phyloP scores from a whole-genome alignment of 2,113 vertebrate species.

The Nycticorax nycticorax region DNA sequence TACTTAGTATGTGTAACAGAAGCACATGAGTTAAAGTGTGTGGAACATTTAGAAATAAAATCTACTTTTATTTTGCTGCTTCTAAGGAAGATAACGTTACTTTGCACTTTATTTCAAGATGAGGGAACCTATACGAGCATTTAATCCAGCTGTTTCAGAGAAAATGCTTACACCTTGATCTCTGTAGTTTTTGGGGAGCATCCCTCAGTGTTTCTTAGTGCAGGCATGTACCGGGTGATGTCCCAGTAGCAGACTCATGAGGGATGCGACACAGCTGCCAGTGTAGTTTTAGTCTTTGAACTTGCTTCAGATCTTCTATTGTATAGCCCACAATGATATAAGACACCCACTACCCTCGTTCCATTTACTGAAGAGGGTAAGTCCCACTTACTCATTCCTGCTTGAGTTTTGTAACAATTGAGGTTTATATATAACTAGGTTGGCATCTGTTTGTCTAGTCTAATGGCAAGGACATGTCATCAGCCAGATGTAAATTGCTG shows the following conservation, averaged over 20 bases:
- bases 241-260: neutral
- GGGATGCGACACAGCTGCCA: neutral
- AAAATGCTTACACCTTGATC: neutral
- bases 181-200: neutral
- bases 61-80: neutral
- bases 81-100: neutral
- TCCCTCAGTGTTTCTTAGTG: neutral
- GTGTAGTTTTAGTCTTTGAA: neutral
- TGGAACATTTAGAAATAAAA: neutral
- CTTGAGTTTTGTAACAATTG: neutral
- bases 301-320: neutral
- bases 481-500: neutral
- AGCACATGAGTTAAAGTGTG: neutral
- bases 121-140: neutral
- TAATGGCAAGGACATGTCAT: neutral
- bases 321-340: neutral
- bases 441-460: neutral
- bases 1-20: neutral
- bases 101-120: neutral
- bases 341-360: fast-evolving
- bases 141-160: neutral
- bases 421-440: neutral
- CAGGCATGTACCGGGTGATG: neutral
- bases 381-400: neutral
- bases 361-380: neutral